phyloP scores from a whole-genome alignment of 2,113 vertebrate genomes.

The Callopanchax toddi region DNA sequence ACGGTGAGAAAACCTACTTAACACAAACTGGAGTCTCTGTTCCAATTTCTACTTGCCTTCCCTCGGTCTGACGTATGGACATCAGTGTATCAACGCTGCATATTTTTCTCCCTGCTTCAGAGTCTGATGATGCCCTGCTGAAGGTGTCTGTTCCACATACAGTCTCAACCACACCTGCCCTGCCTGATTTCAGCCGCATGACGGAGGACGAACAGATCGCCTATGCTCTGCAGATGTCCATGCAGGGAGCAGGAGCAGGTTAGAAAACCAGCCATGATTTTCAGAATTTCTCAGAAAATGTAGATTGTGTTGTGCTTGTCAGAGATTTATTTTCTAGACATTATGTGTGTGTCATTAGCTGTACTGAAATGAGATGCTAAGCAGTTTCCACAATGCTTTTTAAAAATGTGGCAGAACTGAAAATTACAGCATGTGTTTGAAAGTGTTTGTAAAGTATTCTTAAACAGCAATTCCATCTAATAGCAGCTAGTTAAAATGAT shows the following conservation, averaged over 20 bases:
- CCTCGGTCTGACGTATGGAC: neutral
- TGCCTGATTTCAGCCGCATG: slow-evolving; percentile 96
- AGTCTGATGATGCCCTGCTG: slow-evolving; percentile 90
- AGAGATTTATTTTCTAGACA: too few relatives aligned
- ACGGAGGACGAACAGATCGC: slow-evolving; percentile 97
- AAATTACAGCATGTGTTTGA: too few relatives aligned
- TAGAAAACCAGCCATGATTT: slow-evolving; percentile 4
- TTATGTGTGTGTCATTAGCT: too few relatives aligned
- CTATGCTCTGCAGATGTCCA: slow-evolving; percentile 97
- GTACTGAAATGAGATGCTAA: too few relatives aligned
- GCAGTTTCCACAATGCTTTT: too few relatives aligned
- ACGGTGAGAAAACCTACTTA: slow-evolving; percentile 77
- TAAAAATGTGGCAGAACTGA: too few relatives aligned
- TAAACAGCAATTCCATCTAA: too few relatives aligned
- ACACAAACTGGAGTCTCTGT: neutral
- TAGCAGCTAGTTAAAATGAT: too few relatives aligned
- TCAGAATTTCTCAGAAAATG: neutral
- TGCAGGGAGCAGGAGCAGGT: slow-evolving; percentile 85
- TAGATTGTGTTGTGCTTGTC: too few relatives aligned
- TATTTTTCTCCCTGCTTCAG: slow-evolving; percentile 67
- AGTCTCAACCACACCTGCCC: slow-evolving; percentile 82
- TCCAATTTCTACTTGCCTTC: too few relatives aligned
- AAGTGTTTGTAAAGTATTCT: too few relatives aligned
- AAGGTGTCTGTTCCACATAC: slow-evolving; percentile 93
- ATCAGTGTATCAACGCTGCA: neutral